Evolutionary conservation across 2,113 vertebrate species (phyloP), one percentile per base, ranked within the genome.

Genomic region (Nibea albiflora): DNA sequence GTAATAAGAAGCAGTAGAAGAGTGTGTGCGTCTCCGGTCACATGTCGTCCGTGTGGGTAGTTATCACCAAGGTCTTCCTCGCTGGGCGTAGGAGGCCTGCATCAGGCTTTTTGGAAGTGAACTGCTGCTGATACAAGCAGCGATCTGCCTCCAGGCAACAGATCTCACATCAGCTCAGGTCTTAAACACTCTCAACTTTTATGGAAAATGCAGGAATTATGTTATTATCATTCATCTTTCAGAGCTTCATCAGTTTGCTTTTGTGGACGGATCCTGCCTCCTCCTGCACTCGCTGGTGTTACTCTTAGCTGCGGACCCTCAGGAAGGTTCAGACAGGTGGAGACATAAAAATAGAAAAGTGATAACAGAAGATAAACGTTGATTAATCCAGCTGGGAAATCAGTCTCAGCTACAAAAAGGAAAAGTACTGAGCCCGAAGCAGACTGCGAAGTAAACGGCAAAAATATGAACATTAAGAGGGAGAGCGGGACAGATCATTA

Each of bases 31-130:
- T 44, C 50, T 78, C 14, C 61, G 11, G 20, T 60, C 53, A 66
- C 67, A 61, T 5, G 44, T 65, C 31, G 28, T 74, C 64, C 49
- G 58, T 69, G 76, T 69, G 76, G 71, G 76, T 24, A 17, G 63
- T 69, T 52, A 15, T 52, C 76, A 58, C 20, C 39, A 28, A 56
- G 63, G 56, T 74, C 62, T 74, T 64, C 26, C 14, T 61, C 2
- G 12, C 14, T 54, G 1, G 35, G 12, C 1, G 52, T 75, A 35
- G 53, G 66, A 78, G 75, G 61, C 47, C 12, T 28, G 52, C 60
- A 22, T 76, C 26, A 57, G 52, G 52, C 24, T 53, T 42, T 82
- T 49, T 49, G 19, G 61, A 44, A 49, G 65, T 20, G n/a, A 82
- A 42, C 39, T 65, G n/a, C n/a, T n/a, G n/a, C n/a, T n/a, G 50